phyloP scores from a whole-genome alignment of 2,888 invertebrate species.

The Cryptophagus acutangulus region DNA sequence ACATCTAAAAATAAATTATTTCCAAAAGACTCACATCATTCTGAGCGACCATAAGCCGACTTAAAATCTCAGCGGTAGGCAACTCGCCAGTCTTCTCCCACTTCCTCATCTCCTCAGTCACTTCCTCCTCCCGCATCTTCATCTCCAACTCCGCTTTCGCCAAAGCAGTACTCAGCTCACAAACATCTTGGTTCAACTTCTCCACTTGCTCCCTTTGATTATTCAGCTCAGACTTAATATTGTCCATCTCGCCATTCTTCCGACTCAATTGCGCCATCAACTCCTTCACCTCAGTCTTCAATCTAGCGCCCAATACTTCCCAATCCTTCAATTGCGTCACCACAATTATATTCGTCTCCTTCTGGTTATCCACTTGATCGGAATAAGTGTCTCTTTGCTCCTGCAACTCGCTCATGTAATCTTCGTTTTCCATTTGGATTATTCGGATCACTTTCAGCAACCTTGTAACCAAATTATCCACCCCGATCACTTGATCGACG shows the following conservation, averaged over 20 bases:
- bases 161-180: constrained; percentile 54
- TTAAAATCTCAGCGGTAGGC: constrained; percentile 43
- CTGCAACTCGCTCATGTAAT: constrained; percentile 61
- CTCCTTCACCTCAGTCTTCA: constrained; percentile 55
- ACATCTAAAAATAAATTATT: constrained; percentile 5
- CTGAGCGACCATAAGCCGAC: constrained; percentile 40
- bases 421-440: constrained; percentile 66
- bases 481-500: constrained; percentile 69
- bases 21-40: constrained; percentile 46
- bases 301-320: constrained; percentile 52
- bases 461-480: constrained; percentile 70
- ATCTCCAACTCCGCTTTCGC: constrained; percentile 45
- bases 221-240: constrained; percentile 52
- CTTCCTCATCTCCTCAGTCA: constrained; percentile 41
- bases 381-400: constrained; percentile 54
- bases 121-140: constrained; percentile 45
- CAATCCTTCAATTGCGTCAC: constrained; percentile 52
- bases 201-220: constrained; percentile 55
- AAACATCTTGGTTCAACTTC: constrained; percentile 56
- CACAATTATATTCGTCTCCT: constrained; percentile 44
- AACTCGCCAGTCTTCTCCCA: constrained; percentile 47
- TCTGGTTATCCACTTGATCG: constrained; percentile 44
- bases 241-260: constrained; percentile 52
- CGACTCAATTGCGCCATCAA: constrained; percentile 51
- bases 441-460: constrained; percentile 68